These are phyloP conservation scores for Mus minutoides DNA, from an alignment of 2,797 vertebrate genomes.

Conservation along the genomic window DNA sequence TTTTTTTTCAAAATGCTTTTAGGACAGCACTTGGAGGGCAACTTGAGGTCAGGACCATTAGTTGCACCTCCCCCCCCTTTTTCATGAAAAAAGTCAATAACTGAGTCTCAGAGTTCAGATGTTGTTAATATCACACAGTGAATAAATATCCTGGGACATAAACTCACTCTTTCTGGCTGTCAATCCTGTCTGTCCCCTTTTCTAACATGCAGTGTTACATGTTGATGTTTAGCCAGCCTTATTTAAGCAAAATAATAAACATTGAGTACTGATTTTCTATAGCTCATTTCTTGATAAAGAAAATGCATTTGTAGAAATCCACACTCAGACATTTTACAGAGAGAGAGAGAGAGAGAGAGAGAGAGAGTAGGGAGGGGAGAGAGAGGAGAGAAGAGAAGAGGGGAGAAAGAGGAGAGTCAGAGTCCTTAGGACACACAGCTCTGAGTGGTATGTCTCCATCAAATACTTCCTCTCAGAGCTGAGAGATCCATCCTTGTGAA, in stretches of 20 bases:
- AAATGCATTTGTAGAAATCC: neutral
- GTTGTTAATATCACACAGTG: neutral
- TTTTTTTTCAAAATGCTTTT: neutral
- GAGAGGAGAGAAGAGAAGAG: neutral
- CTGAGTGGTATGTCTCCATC: neutral
- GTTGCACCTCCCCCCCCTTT: neutral
- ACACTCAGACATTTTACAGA: neutral
- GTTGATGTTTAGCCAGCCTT: neutral
- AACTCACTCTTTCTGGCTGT: neutral
- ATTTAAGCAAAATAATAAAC: neutral
- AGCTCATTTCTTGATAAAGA: neutral
- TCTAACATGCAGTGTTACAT: neutral
- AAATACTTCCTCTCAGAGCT: neutral
- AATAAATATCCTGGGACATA: neutral
- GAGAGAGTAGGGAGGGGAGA: fast-evolving
- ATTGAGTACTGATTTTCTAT: neutral
- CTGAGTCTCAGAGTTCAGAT: neutral
- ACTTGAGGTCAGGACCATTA: neutral
- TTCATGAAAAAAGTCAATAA: neutral
- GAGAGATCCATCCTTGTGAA: neutral
- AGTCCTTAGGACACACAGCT: neutral
- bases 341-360: neutral
- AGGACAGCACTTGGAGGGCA: neutral
- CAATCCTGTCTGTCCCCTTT: neutral
- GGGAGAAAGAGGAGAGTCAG: neutral